phyloP scores from a whole-genome alignment of 2,888 invertebrate species.

The Hofmannophila pseudospretella region DNA sequence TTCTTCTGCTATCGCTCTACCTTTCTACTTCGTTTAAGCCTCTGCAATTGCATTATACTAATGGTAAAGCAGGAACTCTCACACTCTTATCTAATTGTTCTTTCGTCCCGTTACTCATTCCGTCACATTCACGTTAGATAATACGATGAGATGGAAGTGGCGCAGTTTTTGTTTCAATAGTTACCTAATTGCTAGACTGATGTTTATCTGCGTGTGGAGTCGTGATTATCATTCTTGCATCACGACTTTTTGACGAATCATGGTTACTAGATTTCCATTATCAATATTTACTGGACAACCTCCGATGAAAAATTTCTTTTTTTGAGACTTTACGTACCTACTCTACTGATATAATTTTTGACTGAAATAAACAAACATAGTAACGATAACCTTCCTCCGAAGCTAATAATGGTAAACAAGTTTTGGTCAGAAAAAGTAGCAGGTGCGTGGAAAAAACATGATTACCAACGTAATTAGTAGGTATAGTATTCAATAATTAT shows the following conservation, averaged over 20 bases:
- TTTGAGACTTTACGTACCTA: too few species aligned
- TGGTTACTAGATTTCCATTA: not conserved
- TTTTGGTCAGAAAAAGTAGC: too few species aligned
- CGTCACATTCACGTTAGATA: slow-evolving; percentile 17
- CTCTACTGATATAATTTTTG: too few species aligned
- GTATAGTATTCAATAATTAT: too few species aligned
- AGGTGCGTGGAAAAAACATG: too few species aligned
- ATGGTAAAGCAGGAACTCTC: slow-evolving; percentile 19
- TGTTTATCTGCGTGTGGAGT: not conserved
- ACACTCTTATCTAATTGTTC: slow-evolving; percentile 22
- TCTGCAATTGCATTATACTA: slow-evolving; percentile 13
- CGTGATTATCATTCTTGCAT: not conserved
- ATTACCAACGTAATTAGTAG: too few species aligned
- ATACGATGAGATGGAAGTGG: slow-evolving; percentile 6
- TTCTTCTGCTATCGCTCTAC: not conserved
- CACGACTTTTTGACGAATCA: not conserved
- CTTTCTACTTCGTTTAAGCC: slow-evolving; percentile 2
- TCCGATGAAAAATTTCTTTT: too few species aligned
- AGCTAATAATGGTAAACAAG: too few species aligned
- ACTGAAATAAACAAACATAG: too few species aligned
- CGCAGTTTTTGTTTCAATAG: slow-evolving; percentile 12
- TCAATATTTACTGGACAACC: too few species aligned
- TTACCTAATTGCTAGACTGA: slow-evolving; percentile 12
- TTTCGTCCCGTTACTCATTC: slow-evolving; percentile 15
- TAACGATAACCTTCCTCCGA: too few species aligned